Evolutionary conservation across 2,888 invertebrate genomes (phyloP).

Genomic region (Mactromeris polynyma): DNA sequence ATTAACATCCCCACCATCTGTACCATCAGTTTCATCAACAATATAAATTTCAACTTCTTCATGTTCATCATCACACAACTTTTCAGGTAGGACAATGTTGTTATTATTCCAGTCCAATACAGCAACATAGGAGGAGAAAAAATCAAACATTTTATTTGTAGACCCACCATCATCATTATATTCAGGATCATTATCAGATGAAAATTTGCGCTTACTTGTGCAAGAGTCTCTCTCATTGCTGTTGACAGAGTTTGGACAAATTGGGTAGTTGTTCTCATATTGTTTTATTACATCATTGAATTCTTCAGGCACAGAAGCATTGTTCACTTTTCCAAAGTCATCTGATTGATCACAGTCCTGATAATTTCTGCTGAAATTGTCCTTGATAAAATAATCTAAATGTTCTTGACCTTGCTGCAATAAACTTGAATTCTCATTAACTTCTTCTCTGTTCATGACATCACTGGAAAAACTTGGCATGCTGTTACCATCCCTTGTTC

Average conservation of each 20-base stretch:
- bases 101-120: neutral
- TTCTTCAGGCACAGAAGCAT: neutral
- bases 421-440: neutral
- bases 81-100: neutral
- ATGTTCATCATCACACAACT: neutral
- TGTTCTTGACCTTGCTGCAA: neutral
- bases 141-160: neutral
- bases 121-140: neutral
- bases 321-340: neutral
- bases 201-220: neutral
- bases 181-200: neutral
- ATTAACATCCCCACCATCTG: neutral
- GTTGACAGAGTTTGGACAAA: neutral
- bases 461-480: neutral
- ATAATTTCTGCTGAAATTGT: neutral
- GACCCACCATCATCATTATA: neutral
- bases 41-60: neutral
- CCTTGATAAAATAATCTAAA: neutral
- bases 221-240: neutral
- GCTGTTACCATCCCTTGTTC: neutral
- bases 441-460: neutral
- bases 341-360: neutral
- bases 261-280: neutral
- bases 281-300: neutral
- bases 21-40: neutral